Evolutionary conservation across 2,113 vertebrate genomes (phyloP), one percentile per base, ranked within the genome.

Genomic region (Meleagris gallopavo): DNA sequence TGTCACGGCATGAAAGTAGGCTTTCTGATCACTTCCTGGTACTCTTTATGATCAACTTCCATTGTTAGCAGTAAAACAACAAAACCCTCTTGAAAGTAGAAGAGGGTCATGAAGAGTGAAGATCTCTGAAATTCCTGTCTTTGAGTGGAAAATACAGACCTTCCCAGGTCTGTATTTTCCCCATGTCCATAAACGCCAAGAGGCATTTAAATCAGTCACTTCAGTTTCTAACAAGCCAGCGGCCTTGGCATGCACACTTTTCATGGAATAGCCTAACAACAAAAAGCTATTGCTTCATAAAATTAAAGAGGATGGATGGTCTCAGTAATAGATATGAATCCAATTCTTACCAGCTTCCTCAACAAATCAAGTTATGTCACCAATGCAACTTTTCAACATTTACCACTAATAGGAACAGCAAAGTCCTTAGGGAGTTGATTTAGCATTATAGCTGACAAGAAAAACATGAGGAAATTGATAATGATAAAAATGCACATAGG

Each of bases 341-440:
- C 67, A 70, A 29, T 62, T 91, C 83, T 86, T 80, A 88, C 32
- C 50, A 83, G 41, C 55, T 93, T 94, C 87, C 87, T 97, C 60
- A 86, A 61, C 32, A 94, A 94, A 95, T 94, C 72, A 74, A 29
- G 60, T 94, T 95, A 94, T 77, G 75, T 58, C 89, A 77, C 67
- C 87, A 50, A 91, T 60, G 84, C 21, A 94, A 77, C 87, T 95
- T 91, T 93, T 88, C 85, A 88, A 61, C 41, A 40, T 70, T 85
- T 95, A 52, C 48, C 60, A n/a, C 34, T 71, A 83, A 83, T 19
- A 91, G 64, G 67, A 93, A 83, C 38, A 85, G 78, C 36, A 80
- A 86, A 89, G 34, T 77, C 84, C 82, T 64, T 2, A 1, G 84
- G 64, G 64, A 85, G 9, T 5, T 92, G 61, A 57, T 80, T 55